A percentile compares a stretch with the other conserved stretches of the same genome.
These are phyloP conservation scores for Rhinopomastus cyanomelas DNA, from an alignment of 2,113 vertebrate genomes.

Conservation along the genomic window DNA sequence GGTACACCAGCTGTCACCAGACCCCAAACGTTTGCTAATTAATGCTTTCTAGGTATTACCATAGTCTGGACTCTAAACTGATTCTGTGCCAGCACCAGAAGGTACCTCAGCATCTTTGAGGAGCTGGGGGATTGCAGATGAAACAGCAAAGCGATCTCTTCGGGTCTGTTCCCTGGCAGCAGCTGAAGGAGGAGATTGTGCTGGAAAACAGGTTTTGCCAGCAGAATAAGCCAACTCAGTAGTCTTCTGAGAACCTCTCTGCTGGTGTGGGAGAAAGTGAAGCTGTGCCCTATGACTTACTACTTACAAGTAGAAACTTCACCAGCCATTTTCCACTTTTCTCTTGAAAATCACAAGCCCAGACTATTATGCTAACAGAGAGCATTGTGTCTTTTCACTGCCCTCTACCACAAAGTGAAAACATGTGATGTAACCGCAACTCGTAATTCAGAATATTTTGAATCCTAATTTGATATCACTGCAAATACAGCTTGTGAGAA, in stretches of 20 bases:
- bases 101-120: background rate
- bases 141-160: background rate
- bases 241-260: background rate
- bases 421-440: background rate
- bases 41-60: background rate
- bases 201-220: slow-evolving; percentile 12
- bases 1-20: background rate
- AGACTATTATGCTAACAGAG: background rate
- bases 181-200: background rate
- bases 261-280: background rate
- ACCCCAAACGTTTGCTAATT: background rate
- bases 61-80: background rate
- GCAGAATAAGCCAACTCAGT: background rate
- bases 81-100: background rate
- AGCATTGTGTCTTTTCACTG: background rate
- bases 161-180: background rate
- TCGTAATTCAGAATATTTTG: background rate
- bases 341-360: background rate
- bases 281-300: background rate
- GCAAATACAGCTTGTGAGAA: background rate
- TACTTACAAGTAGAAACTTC: background rate
- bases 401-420: background rate
- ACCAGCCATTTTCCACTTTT: background rate
- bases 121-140: background rate
- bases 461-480: background rate